These are phyloP conservation scores for Cephus spinipes DNA, from an alignment of 2,888 invertebrate genomes.

Conservation along the genomic window DNA sequence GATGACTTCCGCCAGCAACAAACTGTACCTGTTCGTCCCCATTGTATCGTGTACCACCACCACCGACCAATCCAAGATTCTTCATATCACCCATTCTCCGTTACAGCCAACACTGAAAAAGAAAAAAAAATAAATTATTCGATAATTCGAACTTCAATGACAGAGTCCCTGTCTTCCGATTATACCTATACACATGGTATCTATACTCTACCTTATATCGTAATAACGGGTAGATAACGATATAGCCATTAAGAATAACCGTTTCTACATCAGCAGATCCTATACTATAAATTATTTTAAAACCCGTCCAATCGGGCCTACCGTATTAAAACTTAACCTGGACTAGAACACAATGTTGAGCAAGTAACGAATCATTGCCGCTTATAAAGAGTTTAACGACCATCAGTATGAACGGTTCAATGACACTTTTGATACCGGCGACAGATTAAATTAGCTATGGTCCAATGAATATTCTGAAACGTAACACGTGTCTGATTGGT, in stretches of 20 bases:
- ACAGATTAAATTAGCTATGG: background rate
- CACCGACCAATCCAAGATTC: constrained; percentile 50
- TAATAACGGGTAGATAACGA: background rate
- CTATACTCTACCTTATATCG: no score
- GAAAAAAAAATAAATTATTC: background rate
- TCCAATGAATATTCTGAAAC: background rate
- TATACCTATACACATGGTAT: background rate
- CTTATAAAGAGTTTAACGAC: background rate
- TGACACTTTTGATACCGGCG: background rate
- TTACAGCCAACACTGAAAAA: constrained; percentile 26
- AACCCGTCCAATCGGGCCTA: background rate
- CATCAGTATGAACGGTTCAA: background rate
- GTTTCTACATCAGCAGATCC: background rate
- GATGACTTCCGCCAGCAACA: constrained; percentile 58
- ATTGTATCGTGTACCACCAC: constrained; percentile 54
- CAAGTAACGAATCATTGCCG: background rate
- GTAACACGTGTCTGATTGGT: background rate
- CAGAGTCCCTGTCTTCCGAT: background rate
- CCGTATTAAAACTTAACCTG: background rate
- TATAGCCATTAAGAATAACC: background rate
- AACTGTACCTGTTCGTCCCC: constrained; percentile 64
- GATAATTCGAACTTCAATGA: background rate
- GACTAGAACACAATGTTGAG: background rate
- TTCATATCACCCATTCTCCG: constrained; percentile 59
- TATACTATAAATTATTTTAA: background rate